phyloP scores from a whole-genome alignment of 2,113 vertebrate species.

The Phyllostomus discolor region DNA sequence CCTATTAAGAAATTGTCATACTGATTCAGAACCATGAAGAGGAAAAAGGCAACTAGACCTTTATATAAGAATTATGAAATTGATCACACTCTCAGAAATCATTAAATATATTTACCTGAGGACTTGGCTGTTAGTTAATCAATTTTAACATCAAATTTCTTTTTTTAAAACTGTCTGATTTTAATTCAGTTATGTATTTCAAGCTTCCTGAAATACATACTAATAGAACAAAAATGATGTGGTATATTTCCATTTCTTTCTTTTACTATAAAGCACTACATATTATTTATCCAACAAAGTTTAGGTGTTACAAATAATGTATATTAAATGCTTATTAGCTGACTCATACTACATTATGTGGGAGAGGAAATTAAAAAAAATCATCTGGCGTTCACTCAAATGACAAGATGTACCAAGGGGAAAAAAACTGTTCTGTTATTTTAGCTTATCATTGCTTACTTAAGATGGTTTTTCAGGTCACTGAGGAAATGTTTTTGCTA shows the following conservation, averaged over 20 bases:
- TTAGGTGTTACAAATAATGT: neutral
- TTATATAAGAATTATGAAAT: neutral
- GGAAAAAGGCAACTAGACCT: neutral
- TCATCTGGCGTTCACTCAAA: neutral
- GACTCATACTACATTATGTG: neutral
- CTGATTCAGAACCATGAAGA: neutral
- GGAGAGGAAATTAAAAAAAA: neutral
- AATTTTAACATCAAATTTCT: slow-evolving; percentile 11
- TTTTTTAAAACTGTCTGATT: neutral
- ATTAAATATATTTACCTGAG: neutral
- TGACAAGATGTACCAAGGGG: neutral
- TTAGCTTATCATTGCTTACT: neutral
- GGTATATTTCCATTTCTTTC: no score
- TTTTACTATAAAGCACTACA: neutral
- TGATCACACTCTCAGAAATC: neutral
- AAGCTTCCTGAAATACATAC: neutral
- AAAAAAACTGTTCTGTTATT: neutral
- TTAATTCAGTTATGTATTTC: neutral
- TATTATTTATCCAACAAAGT: neutral
- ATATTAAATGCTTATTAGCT: neutral
- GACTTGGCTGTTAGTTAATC: neutral
- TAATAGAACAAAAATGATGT: no score
- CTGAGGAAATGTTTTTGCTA: neutral
- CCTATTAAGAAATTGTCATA: neutral
- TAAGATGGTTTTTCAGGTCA: neutral